Conservation (phyloP, 2,113 vertebrate genomes). For the Maccullochella peelii region DNA sequence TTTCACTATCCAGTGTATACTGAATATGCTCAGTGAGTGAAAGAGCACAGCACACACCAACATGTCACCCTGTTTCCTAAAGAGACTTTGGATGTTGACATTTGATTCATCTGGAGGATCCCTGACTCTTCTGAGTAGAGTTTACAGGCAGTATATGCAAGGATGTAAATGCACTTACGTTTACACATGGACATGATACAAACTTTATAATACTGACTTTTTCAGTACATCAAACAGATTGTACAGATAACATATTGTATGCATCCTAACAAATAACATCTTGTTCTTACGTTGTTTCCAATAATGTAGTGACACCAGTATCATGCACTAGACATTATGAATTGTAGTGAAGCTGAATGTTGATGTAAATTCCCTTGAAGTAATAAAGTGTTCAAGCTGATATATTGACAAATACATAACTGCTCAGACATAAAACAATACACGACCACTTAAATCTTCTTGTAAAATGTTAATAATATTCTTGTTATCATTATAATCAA, state of each 20-base stretch:
- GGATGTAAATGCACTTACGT: constrained; percentile 61
- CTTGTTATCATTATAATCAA: constrained; percentile 52
- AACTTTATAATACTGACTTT: constrained; percentile 51
- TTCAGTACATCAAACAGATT: too few species aligned
- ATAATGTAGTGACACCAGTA: constrained; percentile 62
- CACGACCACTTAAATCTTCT: constrained; percentile 38
- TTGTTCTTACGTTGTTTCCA: constrained; percentile 39
- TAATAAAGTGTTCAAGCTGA: constrained; percentile 46
- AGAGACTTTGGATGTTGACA: constrained; percentile 20
- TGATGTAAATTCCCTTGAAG: constrained; percentile 59
- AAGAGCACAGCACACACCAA: constrained; percentile 5
- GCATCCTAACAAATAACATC: constrained; percentile 27
- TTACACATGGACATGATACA: constrained; percentile 48
- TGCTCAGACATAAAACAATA: constrained; percentile 34
- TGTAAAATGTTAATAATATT: constrained; percentile 54
- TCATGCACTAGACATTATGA: constrained; percentile 76
- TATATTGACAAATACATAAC: constrained; percentile 41
- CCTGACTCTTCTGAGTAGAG: constrained; percentile 32
- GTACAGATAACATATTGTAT: constrained; percentile 47
- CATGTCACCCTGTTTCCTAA: constrained; percentile 7
- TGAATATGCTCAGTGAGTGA: constrained; percentile 20
- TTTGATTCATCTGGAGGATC: constrained; percentile 23
- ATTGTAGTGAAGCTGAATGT: constrained; percentile 75
- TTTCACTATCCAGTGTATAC: constrained; percentile 27
- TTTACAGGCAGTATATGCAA: constrained; percentile 72